Conservation (phyloP, 2,888 invertebrate species). For the Diloba caeruleocephala region DNA sequence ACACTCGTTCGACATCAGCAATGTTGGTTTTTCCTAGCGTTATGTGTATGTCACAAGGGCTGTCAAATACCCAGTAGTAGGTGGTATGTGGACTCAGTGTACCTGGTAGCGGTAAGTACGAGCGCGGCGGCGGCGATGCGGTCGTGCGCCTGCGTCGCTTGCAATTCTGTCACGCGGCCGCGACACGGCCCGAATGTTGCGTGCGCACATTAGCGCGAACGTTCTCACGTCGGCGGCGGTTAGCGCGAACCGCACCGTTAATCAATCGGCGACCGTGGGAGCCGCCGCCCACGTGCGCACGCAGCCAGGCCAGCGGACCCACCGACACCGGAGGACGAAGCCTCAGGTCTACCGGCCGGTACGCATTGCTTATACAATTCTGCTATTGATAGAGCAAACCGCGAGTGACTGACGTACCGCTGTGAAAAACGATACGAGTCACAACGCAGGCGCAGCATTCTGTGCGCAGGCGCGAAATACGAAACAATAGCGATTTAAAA, state of each 20-base stretch:
- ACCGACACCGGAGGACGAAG: background rate
- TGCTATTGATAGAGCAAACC: constrained; percentile 63
- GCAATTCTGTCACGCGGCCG: constrained; percentile 71
- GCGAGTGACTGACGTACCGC: constrained; percentile 62
- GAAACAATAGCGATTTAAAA: constrained; percentile 87
- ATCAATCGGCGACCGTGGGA: constrained; percentile 79
- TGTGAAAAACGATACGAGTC: constrained; percentile 53
- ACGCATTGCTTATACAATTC: constrained; percentile 14
- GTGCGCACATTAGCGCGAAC: constrained; percentile 65
- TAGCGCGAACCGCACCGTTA: constrained; percentile 75
- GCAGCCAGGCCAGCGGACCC: background rate
- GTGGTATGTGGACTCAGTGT: background rate
- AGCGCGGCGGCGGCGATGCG: constrained; percentile 12
- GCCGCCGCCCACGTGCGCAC: constrained; percentile 63
- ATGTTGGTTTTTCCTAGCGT: too few relatives aligned
- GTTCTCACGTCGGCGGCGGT: constrained; percentile 70
- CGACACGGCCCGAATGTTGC: constrained; percentile 70
- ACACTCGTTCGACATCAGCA: too few relatives aligned
- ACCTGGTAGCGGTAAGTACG: constrained; percentile 3
- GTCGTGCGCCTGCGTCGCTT: constrained; percentile 40
- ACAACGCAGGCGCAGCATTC: constrained; percentile 55
- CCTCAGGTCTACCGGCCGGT: background rate
- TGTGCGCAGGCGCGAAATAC: constrained; percentile 82
- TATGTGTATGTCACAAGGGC: background rate
- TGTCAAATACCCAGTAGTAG: background rate